Base-by-base conservation (phyloP, 2,888 invertebrate species). In the Dioctria rufipes region DNA sequence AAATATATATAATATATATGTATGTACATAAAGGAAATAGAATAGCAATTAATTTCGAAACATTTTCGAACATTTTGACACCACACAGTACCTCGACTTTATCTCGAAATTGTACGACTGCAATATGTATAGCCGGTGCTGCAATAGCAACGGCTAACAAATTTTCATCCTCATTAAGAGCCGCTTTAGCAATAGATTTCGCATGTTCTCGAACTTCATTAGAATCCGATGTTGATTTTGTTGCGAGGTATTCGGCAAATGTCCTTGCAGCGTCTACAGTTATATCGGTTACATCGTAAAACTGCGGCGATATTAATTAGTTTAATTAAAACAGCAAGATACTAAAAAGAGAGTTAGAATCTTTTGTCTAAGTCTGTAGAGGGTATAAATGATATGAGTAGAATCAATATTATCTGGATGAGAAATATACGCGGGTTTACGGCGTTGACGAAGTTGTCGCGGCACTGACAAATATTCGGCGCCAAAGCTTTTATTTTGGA, bases 51-150 rank as follows among this genome's bases (percentile, higher is more conserved):
- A 77, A 37, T 63, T 63, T 63, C 11, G 9, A 46, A 9, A 46
- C 9, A 42, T 60, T 13, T 8, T 43, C 58, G 5, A 6, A 25
- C 61, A 75, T 4, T 13, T 40, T 13, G 43, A 13, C 43, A 67
- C 11, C 46, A 5, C 2, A 13, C 1, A 25, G 4, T 84, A 89
- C 89, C 86, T 89, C 88, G 83, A 89, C 87, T 84, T 88, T 88
- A 84, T 88, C 88, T 82, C 88, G 87, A 86, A 89, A 89, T 85
- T 89, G 89, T 81, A 89, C 88, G 83, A 89, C 89, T 81, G 89
- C 89, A 78, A 89, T 86, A 85, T 88, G 88, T 83, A 88, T 86
- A 81, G 86, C 87, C 67, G 89, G 89, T 69, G 89, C 89, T 81
- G 89, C 89, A 71, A 89, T 86, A 63, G 89, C 89, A 84, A 89